Percentiles rank a stretch among this genome's conserved stretches.
phyloP scores from a whole-genome alignment of 2,797 vertebrate genomes.

The Myiotriccus ornatus region DNA sequence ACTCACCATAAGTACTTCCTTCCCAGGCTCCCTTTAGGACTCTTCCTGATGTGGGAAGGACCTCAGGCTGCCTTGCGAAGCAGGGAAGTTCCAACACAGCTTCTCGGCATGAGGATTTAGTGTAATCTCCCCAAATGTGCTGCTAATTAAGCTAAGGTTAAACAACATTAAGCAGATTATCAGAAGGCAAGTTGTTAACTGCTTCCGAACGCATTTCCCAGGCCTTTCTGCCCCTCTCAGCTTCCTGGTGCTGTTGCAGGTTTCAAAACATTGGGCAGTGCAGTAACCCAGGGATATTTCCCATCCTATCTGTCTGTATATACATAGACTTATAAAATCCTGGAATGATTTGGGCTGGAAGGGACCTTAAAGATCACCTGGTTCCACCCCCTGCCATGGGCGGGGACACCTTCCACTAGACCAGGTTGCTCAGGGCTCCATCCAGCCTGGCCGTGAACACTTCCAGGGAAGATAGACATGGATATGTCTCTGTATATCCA shows the following conservation, averaged over 20 bases:
- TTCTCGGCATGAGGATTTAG: background rate
- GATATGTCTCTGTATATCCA: background rate
- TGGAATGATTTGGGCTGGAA: background rate
- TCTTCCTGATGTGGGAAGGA: background rate
- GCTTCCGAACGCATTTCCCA: background rate
- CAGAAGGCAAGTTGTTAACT: background rate
- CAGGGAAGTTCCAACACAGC: background rate
- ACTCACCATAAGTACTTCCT: background rate
- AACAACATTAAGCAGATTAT: slow-evolving; percentile 50
- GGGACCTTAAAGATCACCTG: background rate
- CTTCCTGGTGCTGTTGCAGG: background rate
- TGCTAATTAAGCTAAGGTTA: slow-evolving; percentile 34
- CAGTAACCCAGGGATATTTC: background rate
- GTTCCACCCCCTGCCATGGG: background rate
- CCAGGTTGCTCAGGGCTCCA: background rate
- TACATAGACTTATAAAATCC: background rate
- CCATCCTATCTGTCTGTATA: background rate
- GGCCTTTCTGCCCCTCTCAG: background rate
- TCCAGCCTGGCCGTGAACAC: background rate
- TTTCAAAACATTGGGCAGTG: background rate
- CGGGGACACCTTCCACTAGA: background rate
- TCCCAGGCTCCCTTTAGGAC: background rate
- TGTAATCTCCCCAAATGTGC: slow-evolving; percentile 30
- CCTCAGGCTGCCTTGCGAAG: background rate
- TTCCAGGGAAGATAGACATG: background rate